A percentile compares a stretch with the other conserved stretches of the same genome.
phyloP scores from a whole-genome alignment of 2,888 invertebrate genomes.

The Neuroscelio doddi region DNA sequence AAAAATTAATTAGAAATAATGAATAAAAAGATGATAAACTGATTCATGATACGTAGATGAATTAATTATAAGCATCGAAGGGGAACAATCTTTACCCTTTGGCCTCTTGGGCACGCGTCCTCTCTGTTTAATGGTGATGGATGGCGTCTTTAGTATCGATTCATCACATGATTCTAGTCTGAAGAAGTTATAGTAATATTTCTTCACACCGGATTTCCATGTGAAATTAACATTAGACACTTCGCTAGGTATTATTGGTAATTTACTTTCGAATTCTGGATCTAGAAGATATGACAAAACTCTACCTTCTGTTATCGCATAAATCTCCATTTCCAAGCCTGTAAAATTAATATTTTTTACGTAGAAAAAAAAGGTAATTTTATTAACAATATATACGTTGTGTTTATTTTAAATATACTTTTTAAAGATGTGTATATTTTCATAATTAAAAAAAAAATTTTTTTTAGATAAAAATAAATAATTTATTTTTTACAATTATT shows the following conservation, averaged over 20 bases:
- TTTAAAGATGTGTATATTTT: too few relatives aligned
- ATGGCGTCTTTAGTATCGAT: constrained; percentile 88
- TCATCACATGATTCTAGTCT: constrained; percentile 88
- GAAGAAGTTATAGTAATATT: constrained; percentile 91
- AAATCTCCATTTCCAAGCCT: constrained; percentile 91
- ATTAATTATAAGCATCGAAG: constrained; percentile 23
- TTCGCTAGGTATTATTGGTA: constrained; percentile 94
- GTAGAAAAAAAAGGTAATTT: too few relatives aligned
- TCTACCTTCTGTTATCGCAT: constrained; percentile 89
- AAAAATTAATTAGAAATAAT: too few relatives aligned
- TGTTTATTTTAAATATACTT: too few relatives aligned
- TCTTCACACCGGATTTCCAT: constrained; percentile 87
- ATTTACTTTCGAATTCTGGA: constrained; percentile 90
- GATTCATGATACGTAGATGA: too few relatives aligned
- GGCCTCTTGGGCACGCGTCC: constrained; percentile 89
- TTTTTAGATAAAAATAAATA: too few relatives aligned
- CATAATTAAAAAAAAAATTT: too few relatives aligned
- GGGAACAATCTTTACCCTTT: constrained; percentile 77
- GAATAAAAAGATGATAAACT: too few relatives aligned
- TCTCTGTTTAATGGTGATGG: constrained; percentile 88
- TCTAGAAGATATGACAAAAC: constrained; percentile 90
- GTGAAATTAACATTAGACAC: constrained; percentile 93
- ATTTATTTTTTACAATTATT: too few relatives aligned
- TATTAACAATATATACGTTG: too few relatives aligned
- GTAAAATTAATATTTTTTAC: constrained; percentile 17